Base-by-base conservation (phyloP, 2,113 vertebrate genomes). In the Trochalopteron elliotii region DNA sequence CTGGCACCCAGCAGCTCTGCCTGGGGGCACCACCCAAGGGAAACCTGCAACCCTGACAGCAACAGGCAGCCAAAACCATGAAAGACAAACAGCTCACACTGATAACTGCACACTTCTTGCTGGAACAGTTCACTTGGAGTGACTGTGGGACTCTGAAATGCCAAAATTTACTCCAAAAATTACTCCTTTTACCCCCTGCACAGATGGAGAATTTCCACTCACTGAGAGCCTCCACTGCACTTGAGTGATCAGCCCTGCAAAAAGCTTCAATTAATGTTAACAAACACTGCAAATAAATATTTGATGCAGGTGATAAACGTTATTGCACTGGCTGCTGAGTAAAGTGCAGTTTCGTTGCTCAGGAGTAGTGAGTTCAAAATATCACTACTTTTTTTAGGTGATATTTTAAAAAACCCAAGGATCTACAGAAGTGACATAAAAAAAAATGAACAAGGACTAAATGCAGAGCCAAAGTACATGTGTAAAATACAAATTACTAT, bases 111-210 rank as follows among this genome's bases (percentile, higher is more conserved):
- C 25, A 8, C 8, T 33, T n/a, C 64, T 27, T 14, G 7, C 42
- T 63, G 7, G 11, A 56, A 33, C 3, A 69, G 23, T 2, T 19
- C 5, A 1, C 18, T 8, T 19, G 7, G 5, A 17, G 15, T 2
- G 18, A 10, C 47, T 47, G 28, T 1, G 2, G 42, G 33, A 22
- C 47, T 27, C 22, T 50, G 28, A 52, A 12, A 52, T 49, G 47
- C 7, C 21, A 39, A 39, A 39, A 39, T 39, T 39, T 39, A 10
- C 37, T 39, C 15, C 33, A 15, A 30, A 5, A 65, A 5, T 10
- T 19, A 28, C 23, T 56, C 64, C 27, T 31, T 31, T 52, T 31
- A 60, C 1, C 14, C 24, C 1, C 39, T 18, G 59, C 61, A 44
- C 64, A 65, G 31, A 25, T 19, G 37, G 0, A 0, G 28, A 27